Percentiles rank a stretch among this genome's conserved stretches.
phyloP scores from a whole-genome alignment of 2,797 vertebrate genomes.

The Chloroceryle amazona region DNA sequence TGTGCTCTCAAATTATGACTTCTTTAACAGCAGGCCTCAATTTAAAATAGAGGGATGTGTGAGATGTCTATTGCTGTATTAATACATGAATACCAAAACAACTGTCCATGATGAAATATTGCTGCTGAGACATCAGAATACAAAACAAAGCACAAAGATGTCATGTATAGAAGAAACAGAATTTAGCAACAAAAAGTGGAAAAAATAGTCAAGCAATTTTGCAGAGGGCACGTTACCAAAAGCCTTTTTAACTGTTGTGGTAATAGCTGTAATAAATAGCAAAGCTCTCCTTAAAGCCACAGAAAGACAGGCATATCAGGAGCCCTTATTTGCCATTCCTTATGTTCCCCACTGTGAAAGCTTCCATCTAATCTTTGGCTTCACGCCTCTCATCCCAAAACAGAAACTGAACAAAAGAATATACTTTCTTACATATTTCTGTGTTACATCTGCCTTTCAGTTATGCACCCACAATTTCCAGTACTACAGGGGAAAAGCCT shows the following conservation, averaged over 20 bases:
- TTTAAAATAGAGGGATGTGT: not conserved
- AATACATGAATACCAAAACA: not conserved
- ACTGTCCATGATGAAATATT: not conserved
- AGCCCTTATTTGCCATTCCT: not conserved
- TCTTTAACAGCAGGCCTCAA: not conserved
- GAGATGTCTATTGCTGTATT: not conserved
- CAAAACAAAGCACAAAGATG: not conserved
- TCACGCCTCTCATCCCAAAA: not conserved
- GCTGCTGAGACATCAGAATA: not conserved
- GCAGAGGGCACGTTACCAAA: not conserved
- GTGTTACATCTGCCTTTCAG: not conserved
- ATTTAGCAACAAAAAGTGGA: conserved; percentile 37
- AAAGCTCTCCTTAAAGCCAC: not conserved
- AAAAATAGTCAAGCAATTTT: conserved; percentile 4
- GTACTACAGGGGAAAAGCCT: not conserved
- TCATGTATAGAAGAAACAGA: not conserved
- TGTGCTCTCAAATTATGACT: not conserved
- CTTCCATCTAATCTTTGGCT: not conserved
- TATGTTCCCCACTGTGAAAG: not conserved
- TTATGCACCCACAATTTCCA: not conserved
- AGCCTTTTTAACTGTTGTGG: not conserved
- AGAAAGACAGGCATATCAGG: not conserved
- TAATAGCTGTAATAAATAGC: conserved; percentile 28
- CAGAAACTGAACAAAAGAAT: not conserved
- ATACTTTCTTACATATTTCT: not conserved